Evolutionary conservation across 2,113 vertebrate species (phyloP).

Genomic region (Scomber scombrus): DNA sequence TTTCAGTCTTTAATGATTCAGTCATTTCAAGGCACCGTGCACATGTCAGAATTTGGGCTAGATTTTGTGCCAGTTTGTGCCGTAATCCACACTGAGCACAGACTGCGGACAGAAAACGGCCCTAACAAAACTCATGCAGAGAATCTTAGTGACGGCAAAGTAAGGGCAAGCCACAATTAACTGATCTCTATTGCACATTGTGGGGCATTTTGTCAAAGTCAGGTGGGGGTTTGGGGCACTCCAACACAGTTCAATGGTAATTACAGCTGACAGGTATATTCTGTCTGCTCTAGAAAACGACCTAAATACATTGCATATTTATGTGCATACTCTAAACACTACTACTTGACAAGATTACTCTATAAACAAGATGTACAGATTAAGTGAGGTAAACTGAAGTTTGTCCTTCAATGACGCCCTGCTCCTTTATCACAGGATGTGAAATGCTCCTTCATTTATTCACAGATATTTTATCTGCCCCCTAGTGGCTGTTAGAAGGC

Average conservation of each 20-base stretch:
- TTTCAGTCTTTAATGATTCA: slow-evolving; percentile 76
- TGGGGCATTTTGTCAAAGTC: neutral
- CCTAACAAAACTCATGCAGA: neutral
- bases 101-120: neutral
- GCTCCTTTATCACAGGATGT: neutral
- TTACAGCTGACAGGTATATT: slow-evolving; percentile 9
- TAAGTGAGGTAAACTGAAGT: slow-evolving; percentile 44
- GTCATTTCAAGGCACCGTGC: slow-evolving; percentile 92
- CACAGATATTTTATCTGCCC: neutral
- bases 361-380: slow-evolving; percentile 25
- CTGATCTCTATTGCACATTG: slow-evolving; percentile 38
- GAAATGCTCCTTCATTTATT: neutral
- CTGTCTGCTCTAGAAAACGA: slow-evolving; percentile 25
- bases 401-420: slow-evolving; percentile 8
- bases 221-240: slow-evolving; percentile 22
- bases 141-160: slow-evolving; percentile 24
- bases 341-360: slow-evolving; percentile 26
- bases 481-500: slow-evolving; percentile 60
- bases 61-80: slow-evolving; percentile 18
- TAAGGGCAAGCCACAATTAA: slow-evolving; percentile 13
- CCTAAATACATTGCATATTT: slow-evolving; percentile 59
- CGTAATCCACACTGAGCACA: neutral
- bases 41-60: slow-evolving; percentile 69
- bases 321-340: slow-evolving; percentile 20
- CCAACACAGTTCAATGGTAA: slow-evolving; percentile 42